Base-by-base conservation (phyloP, 2,113 vertebrate species). In the Cyprinodon variegatus region DNA sequence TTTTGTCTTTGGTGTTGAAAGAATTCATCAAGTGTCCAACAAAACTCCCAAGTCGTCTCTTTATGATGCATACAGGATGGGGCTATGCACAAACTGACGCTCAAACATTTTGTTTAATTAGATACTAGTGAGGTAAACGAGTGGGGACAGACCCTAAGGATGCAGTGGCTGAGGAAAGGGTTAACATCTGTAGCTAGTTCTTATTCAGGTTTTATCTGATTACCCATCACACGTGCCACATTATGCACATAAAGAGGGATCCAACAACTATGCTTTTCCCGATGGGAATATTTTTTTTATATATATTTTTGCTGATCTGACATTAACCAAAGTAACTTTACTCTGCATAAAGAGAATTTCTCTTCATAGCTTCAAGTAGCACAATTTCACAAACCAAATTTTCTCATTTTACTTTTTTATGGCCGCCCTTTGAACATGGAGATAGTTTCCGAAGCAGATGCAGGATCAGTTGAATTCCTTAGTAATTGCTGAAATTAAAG, bases 1-100 rank as follows among this genome's bases (percentile, higher is more conserved):
- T 85, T 85, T n/a, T 7, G 88, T 75, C 77, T 84, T 79, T 75
- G 77, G 68, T 53, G 78, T 70, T 86, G 78, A 89, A 85, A 89
- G 83, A 78, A 72, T 81, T 84, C 85, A 20, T 50, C 79, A 77
- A 75, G 74, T 53, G 77, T 37, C 45, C 74, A 77, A 83, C 80
- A 57, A 60, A 69, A 68, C 61, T 65, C 66, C 29, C 64, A 62
- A 20, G 60, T n/a, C 69, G 53, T 40, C 45, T 60, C 62, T 50
- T 64, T 71, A 43, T 38, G 4, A n/a, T 29, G 29, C 29, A 29
- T 29, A 29, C 29, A 29, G 29, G 29, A 29, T 29, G 29, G 29
- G 29, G 29, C 29, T 29, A 29, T 29, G 29, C 29, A 29, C 29
- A 29, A 29, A 29, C 29, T 29, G 29, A 29, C 29, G 29, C 29